Evolutionary conservation across 1,140 invertebrate genomes (phyloP), one percentile per base, ranked within the genome.

Genomic region (Stegodyphus mimosarum): DNA sequence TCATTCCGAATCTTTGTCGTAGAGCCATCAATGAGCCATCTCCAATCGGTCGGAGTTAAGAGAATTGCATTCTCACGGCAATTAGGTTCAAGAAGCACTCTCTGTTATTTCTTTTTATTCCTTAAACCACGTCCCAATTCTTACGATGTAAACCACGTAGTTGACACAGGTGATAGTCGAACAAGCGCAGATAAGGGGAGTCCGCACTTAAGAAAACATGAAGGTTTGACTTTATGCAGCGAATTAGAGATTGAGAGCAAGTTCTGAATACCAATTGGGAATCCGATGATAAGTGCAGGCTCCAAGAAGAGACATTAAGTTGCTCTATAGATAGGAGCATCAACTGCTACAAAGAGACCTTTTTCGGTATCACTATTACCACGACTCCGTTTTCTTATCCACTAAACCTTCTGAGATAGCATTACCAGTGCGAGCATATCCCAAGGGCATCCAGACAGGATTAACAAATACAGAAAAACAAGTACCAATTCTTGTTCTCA

Each of bases 131-230:
- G 55, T 74, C 52, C 11, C 15, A 67, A 66, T 49, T 66, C 60
- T 77, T 77, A 66, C 75, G 55, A 77, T 77, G 75, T 77, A 77
- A 64, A 67, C 75, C 75, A 77, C 75, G 75, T 77, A 77, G 63
- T 67, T 77, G 75, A 66, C 75, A 66, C 63, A 51, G 60, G 75
- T 51, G 75, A 66, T 75, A 75, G 63, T 13, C 17, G 73, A 75
- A 75, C 73, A 75, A 48, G 73, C 33, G 55, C 50, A 15, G 75
- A 77, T 77, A 77, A 77, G 63, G 18, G 10, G 17, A 70, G 17
- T 70, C 55, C 52, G 60, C 55, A 77, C 75, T 77, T 77, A 77
- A 51, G 50, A 67, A 77, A 77, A 77, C 75, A 77, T 77, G 63
- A 77, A 53, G 64, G 75, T 67, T 77, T 17, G 75, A 63, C 13